These are phyloP conservation scores for Malacoraja senta DNA, from an alignment of 2,797 vertebrate genomes.

Conservation along the genomic window DNA sequence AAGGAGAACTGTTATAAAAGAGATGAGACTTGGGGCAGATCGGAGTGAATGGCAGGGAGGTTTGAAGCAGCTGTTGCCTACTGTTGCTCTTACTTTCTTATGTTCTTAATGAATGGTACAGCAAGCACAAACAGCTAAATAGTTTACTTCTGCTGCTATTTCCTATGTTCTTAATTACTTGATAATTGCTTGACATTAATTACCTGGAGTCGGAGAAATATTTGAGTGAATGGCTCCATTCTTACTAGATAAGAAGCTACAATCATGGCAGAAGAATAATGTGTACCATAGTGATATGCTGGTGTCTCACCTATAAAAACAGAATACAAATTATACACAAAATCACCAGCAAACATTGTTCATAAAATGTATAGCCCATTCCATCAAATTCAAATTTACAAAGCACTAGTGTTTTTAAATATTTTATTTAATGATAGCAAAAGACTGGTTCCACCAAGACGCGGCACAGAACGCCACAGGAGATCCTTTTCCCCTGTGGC, in stretches of 20 bases:
- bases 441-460: too few relatives aligned
- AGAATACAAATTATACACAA: constrained; percentile 12
- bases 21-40: too few relatives aligned
- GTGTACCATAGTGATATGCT: constrained; percentile 95
- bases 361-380: neutral
- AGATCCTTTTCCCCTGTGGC: too few relatives aligned
- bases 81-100: too few relatives aligned
- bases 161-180: neutral
- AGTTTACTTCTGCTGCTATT: too few relatives aligned
- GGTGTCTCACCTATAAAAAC: constrained; percentile 80
- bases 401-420: neutral
- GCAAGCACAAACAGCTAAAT: too few relatives aligned
- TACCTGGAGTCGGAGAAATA: constrained; percentile 92
- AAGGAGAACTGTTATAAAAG: too few relatives aligned
- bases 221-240: constrained; percentile 98
- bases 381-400: neutral
- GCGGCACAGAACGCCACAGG: too few relatives aligned
- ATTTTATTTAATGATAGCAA: neutral
- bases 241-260: constrained; percentile 94
- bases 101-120: too few relatives aligned
- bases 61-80: too few relatives aligned
- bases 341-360: neutral
- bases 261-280: constrained; percentile 98
- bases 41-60: too few relatives aligned
- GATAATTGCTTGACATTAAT: constrained; percentile 36